Evolutionary conservation across 2,113 vertebrate genomes (phyloP), one percentile per base, ranked within the genome.

Genomic region (Ctenomys sociabilis): DNA sequence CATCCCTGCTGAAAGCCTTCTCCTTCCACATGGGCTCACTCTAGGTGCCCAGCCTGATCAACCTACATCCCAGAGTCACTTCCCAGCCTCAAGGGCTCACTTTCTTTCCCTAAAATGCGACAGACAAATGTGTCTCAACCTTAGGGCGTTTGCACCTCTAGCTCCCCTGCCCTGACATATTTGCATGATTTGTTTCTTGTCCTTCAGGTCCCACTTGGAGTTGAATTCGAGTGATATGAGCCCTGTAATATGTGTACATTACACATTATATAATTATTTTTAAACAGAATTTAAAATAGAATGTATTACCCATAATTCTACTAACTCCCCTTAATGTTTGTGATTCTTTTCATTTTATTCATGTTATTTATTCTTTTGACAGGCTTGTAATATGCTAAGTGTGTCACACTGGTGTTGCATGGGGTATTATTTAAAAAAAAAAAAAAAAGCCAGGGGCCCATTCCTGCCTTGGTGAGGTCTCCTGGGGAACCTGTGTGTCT

Each of bases 261-360:
- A 52, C 54, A 24, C n/a, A 59, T 40, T 40, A 52, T 54, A 24
- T 59, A 40, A 4, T 9, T 43, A 49, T 16, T 2, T 63, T 2
- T 68, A n/a, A 81, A 90, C 40, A 30, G 81, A 61, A 12, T 37
- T 26, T 57, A 24, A 28, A 43, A 6, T 35, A 49, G 75, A 49
- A 24, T 8, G 13, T 82, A 30, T 84, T 68, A 54, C 80, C 66
- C 84, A 10, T 66, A 85, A 86, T 40, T 37, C 45, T 30, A 7
- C 72, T 17, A 30, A 21, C 54, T 37, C 21, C 54, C 57, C 24
- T 82, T 68, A 43, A 49, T 61, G 45, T 88, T 91, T 93, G 54
- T 88, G 70, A 61, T 94, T 78, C 32, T 83, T 88, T 85, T 59
- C 40, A 57, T 95, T 89, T 82, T 16, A n/a, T 35, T 64, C 5